These are phyloP conservation scores for Danaus plexippus DNA, from an alignment of 1,140 invertebrate genomes.

Conservation along the genomic window DNA sequence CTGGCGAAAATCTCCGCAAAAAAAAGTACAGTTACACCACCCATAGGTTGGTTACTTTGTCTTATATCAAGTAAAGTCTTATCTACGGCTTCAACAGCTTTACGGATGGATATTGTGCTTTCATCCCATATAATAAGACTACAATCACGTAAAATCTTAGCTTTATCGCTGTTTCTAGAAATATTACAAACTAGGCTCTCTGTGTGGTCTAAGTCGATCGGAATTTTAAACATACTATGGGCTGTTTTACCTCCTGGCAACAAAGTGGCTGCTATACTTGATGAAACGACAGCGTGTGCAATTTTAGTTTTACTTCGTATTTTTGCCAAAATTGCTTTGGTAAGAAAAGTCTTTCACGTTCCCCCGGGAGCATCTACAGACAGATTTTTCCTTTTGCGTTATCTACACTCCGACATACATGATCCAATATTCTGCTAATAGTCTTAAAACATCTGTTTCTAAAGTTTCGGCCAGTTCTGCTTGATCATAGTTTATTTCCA, in stretches of 20 bases:
- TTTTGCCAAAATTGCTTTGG: slow-evolving; percentile 5
- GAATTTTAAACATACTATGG: slow-evolving; percentile 60
- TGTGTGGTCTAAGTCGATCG: slow-evolving; percentile 14
- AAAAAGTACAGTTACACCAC: no score
- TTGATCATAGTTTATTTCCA: slow-evolving; percentile 4
- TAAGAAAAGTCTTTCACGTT: slow-evolving; percentile 1
- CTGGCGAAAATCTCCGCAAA: no score
- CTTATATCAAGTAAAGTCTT: no score
- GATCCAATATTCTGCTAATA: neutral
- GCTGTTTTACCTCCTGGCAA: neutral
- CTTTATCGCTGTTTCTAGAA: no score
- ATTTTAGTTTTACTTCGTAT: slow-evolving; percentile 6
- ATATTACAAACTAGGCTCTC: neutral
- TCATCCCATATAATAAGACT: no score
- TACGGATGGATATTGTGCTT: no score
- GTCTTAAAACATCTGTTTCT: neutral
- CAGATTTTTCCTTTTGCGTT: slow-evolving; percentile 3
- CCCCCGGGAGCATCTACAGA: neutral
- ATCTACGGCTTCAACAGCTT: no score
- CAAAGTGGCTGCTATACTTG: neutral
- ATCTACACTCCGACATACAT: slow-evolving; percentile 2
- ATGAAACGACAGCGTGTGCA: slow-evolving; percentile 1
- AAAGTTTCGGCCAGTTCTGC: slow-evolving; percentile 4
- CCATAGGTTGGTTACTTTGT: no score
- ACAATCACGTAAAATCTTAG: no score